These are phyloP conservation scores for Bothrops alternatus DNA, from an alignment of 2,797 vertebrate species.

Conservation along the genomic window DNA sequence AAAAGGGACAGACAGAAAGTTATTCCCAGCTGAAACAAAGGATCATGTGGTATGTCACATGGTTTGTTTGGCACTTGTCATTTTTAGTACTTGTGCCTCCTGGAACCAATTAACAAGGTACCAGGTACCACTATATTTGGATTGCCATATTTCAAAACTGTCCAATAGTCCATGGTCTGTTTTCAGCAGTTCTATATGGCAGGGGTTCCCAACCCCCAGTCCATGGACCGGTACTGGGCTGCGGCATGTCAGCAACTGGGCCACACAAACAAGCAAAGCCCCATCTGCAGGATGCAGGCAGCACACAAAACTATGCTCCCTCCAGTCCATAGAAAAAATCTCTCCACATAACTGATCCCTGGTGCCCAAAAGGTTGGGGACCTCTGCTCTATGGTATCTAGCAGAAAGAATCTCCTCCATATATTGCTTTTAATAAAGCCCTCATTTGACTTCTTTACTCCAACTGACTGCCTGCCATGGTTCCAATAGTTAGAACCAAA, in stretches of 20 bases:
- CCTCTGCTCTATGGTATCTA: neutral
- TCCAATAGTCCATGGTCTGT: neutral
- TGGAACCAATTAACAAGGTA: neutral
- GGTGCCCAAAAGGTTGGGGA: no score
- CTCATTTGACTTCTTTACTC: neutral
- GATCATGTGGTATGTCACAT: neutral
- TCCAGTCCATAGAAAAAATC: no score
- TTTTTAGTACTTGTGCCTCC: neutral
- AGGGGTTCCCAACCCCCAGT: no score
- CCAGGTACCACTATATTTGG: neutral
- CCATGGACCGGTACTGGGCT: no score
- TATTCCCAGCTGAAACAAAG: neutral
- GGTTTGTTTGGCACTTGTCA: neutral
- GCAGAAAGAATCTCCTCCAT: neutral
- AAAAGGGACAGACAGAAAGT: neutral
- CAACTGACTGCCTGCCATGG: neutral
- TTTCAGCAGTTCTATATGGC: neutral
- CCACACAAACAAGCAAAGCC: no score
- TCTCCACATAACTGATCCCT: no score
- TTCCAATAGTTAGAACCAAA: no score
- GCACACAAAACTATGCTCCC: no score
- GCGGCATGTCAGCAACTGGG: no score
- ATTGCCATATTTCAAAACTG: neutral
- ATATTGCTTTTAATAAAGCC: neutral
- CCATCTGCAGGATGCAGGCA: no score